These are phyloP conservation scores for Epinephelus malabaricus DNA, from an alignment of 2,797 vertebrate species.

Conservation along the genomic window DNA sequence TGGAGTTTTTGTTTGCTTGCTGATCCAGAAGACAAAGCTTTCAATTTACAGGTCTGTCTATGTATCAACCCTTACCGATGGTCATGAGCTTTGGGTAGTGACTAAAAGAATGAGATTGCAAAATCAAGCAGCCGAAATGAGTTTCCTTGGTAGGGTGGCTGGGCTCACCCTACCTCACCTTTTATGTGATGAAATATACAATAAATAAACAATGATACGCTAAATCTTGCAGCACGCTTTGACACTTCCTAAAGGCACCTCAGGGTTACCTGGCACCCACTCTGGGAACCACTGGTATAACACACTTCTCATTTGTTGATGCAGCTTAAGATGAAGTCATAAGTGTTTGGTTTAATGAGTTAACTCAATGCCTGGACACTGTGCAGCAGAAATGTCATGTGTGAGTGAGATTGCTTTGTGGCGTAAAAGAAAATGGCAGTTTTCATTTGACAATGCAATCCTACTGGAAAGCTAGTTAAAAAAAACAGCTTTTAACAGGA, in stretches of 20 bases:
- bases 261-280: too few species aligned
- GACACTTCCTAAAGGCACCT: not conserved
- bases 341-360: not conserved
- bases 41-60: too few species aligned
- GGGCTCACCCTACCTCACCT: too few species aligned
- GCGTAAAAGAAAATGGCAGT: conserved; percentile 1
- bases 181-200: not conserved
- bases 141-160: too few species aligned
- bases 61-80: too few species aligned
- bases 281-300: not conserved
- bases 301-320: not conserved
- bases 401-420: conserved; percentile 5
- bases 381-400: conserved; percentile 1
- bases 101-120: too few species aligned
- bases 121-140: too few species aligned
- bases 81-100: too few species aligned
- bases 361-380: not conserved
- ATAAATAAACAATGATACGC: not conserved
- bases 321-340: not conserved
- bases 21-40: too few species aligned
- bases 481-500: conserved; percentile 51
- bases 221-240: not conserved
- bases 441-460: conserved; percentile 9
- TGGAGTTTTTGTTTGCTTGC: not conserved
- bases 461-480: conserved; percentile 24